A percentile compares a stretch with the other conserved stretches of the same genome.
phyloP scores from a whole-genome alignment of 2,888 invertebrate species.

The Acanthosoma haemorrhoidale region DNA sequence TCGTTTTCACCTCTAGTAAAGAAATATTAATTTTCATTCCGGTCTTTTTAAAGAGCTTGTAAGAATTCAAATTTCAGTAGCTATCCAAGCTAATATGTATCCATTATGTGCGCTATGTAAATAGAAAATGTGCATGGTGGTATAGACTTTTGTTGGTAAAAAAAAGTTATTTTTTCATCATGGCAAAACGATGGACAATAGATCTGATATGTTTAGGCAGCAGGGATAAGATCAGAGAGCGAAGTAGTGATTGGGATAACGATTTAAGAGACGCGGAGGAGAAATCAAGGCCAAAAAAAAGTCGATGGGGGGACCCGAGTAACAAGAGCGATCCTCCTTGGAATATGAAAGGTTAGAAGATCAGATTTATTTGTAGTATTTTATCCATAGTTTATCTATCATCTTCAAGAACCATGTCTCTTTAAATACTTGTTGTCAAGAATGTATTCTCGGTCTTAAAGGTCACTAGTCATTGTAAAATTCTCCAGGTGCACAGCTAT shows the following conservation, averaged over 20 bases:
- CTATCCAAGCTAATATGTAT: neutral
- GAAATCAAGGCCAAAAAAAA: slow-evolving; percentile 32
- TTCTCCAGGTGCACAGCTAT: slow-evolving; percentile 18
- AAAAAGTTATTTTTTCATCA: neutral
- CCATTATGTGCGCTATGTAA: slow-evolving; percentile 3
- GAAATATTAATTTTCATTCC: neutral
- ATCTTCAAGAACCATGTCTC: slow-evolving; percentile 25
- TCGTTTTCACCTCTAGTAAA: too few species aligned
- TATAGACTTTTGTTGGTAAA: slow-evolving; percentile 1
- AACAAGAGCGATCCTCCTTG: slow-evolving; percentile 29
- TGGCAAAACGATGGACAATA: neutral
- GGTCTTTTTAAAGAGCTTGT: neutral
- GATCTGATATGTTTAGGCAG: slow-evolving; percentile 30
- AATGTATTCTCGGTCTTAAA: neutral
- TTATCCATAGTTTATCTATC: neutral
- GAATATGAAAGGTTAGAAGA: slow-evolving; percentile 26
- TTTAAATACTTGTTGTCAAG: neutral
- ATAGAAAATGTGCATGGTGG: slow-evolving; percentile 1
- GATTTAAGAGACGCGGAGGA: slow-evolving; percentile 31
- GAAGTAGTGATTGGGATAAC: slow-evolving; percentile 33
- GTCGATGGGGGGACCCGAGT: slow-evolving; percentile 32
- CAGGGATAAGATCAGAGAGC: slow-evolving; percentile 29
- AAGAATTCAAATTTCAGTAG: neutral
- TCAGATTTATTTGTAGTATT: slow-evolving; percentile 13
- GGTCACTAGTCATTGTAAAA: neutral